Percentiles rank a stretch among this genome's conserved stretches.
Evolutionary conservation across 2,113 vertebrate species (phyloP).

Genomic region (Cephalopholis sonnerati): DNA sequence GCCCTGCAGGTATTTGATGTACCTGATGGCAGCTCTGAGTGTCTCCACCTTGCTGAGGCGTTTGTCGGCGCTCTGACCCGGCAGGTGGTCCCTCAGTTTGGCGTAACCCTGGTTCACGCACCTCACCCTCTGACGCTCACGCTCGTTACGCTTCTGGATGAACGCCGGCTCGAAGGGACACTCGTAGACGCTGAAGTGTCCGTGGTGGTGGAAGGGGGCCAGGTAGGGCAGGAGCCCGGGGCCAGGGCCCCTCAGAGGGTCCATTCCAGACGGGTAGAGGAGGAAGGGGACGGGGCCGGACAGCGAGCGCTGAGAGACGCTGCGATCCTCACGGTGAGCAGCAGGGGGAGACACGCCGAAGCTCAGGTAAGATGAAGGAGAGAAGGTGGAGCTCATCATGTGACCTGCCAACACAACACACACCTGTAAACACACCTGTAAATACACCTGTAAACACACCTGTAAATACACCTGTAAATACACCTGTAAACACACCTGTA

Average conservation of each 20-base stretch:
- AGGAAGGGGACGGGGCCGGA: slow-evolving; percentile 78
- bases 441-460: background rate
- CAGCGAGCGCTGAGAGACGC: slow-evolving; percentile 51
- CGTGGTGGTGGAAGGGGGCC: slow-evolving; percentile 82
- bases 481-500: background rate
- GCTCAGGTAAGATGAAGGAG: slow-evolving; percentile 67
- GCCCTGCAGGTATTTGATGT: slow-evolving; percentile 89
- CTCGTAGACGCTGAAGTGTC: slow-evolving; percentile 84
- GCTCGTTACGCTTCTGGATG: slow-evolving; percentile 90
- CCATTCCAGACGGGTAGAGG: slow-evolving; percentile 77
- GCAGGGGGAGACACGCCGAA: slow-evolving; percentile 71
- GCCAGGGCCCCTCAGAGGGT: slow-evolving; percentile 70
- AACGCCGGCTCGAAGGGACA: slow-evolving; percentile 89
- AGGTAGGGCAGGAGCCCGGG: slow-evolving; percentile 81
- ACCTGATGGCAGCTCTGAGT: slow-evolving; percentile 88
- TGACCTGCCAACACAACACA: background rate
- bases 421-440: background rate
- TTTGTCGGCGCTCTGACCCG: slow-evolving; percentile 79
- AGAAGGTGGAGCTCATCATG: slow-evolving; percentile 75
- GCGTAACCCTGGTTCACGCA: slow-evolving; percentile 91
- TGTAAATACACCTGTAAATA: background rate
- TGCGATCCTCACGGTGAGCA: slow-evolving; percentile 62
- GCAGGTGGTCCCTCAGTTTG: slow-evolving; percentile 88
- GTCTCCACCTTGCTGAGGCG: slow-evolving; percentile 92
- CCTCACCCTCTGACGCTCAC: slow-evolving; percentile 88